These are phyloP conservation scores for Eretmocerus hayati DNA, from an alignment of 2,888 invertebrate species.

Conservation along the genomic window DNA sequence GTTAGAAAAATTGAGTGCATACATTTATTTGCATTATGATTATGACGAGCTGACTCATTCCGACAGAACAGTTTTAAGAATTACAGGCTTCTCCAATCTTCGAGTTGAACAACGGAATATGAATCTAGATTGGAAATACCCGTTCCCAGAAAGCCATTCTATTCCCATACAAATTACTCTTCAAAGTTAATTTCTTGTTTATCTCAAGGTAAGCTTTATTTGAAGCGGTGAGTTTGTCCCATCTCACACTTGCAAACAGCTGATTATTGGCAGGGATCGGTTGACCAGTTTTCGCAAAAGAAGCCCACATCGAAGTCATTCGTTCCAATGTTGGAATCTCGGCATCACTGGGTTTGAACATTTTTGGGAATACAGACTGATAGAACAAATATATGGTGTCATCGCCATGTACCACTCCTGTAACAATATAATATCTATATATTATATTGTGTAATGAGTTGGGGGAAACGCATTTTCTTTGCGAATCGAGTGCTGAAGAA, in stretches of 20 bases:
- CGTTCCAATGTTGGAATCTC: conserved; percentile 45
- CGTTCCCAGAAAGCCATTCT: conserved; percentile 44
- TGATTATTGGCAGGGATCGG: conserved; percentile 44
- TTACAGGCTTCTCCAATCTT: no score
- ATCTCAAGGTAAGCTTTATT: conserved; percentile 45
- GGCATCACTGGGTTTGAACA: conserved; percentile 41
- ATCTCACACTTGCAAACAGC: conserved; percentile 40
- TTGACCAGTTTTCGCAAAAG: conserved; percentile 48
- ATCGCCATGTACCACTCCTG: conserved; percentile 49
- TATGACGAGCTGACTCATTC: no score
- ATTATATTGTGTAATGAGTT: no score
- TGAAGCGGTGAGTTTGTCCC: conserved; percentile 41
- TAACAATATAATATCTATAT: no score
- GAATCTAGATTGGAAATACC: conserved; percentile 42
- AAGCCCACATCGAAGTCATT: conserved; percentile 44
- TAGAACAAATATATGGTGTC: conserved; percentile 48
- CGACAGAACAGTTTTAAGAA: no score
- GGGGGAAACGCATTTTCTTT: no score
- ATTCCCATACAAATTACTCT: conserved; percentile 40
- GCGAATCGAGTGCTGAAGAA: no score
- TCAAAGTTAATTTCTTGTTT: conserved; percentile 40
- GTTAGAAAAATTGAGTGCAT: no score
- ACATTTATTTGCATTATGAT: no score
- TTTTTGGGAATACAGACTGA: conserved; percentile 39
- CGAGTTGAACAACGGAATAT: no score